Conservation (phyloP, 2,797 vertebrate genomes). For the Anguilla anguilla region DNA sequence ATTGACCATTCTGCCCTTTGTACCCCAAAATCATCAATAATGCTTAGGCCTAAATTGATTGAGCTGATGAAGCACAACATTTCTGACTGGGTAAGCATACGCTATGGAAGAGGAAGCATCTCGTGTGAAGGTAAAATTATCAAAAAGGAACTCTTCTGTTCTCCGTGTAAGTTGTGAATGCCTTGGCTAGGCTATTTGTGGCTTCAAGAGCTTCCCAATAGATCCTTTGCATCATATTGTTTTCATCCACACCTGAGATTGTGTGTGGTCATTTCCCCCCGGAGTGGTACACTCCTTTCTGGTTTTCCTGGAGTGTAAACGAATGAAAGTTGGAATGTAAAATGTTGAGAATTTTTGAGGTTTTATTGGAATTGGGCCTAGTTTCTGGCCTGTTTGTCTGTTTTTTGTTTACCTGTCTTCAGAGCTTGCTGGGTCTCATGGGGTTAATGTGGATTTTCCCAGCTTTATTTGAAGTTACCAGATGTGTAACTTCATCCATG, state of each 20-base stretch:
- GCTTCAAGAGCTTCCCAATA: neutral
- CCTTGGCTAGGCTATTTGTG: neutral
- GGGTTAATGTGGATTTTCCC: neutral
- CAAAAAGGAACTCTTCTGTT: neutral
- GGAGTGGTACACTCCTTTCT: neutral
- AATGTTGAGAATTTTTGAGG: neutral
- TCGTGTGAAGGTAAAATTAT: neutral
- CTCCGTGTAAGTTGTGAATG: neutral
- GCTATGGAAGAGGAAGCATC: neutral
- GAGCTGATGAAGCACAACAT: neutral
- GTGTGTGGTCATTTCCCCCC: neutral
- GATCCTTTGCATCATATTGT: neutral
- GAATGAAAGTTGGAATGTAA: neutral
- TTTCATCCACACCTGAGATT: neutral
- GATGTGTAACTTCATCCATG: neutral
- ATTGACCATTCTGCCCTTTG: neutral
- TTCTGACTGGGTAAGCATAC: neutral
- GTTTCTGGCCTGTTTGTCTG: neutral
- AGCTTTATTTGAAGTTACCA: neutral
- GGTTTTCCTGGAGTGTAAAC: neutral
- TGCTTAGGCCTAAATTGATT: neutral
- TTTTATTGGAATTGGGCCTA: neutral
- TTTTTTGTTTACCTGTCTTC: neutral
- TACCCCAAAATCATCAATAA: neutral
- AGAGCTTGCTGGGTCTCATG: neutral